Conservation (phyloP, 1,140 invertebrate species). For the Asobara japonica region DNA sequence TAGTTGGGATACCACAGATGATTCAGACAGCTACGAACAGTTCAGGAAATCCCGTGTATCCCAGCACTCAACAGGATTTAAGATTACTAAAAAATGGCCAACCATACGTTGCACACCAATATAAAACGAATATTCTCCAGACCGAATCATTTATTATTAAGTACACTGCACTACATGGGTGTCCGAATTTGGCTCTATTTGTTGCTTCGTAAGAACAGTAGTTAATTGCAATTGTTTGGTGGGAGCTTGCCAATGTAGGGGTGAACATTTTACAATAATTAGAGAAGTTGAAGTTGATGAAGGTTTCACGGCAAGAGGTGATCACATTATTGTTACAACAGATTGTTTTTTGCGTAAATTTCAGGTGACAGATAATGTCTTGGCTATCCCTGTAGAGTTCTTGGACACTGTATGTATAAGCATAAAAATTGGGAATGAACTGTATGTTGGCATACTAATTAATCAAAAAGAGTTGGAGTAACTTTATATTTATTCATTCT, state of each 20-base stretch:
- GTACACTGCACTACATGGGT: not conserved
- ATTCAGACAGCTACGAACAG: not conserved
- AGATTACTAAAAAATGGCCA: constrained; percentile 34
- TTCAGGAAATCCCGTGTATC: not conserved
- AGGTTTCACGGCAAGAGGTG: not conserved
- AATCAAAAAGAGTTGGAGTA: not conserved
- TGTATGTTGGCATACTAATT: not conserved
- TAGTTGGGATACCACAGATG: not conserved
- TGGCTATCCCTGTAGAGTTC: not conserved
- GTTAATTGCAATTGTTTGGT: not conserved
- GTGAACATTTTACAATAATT: not conserved
- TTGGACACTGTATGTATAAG: not conserved
- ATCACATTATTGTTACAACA: not conserved
- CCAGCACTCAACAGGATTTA: constrained; percentile 8
- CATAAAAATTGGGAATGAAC: not conserved
- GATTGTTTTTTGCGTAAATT: not conserved
- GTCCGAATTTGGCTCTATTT: not conserved
- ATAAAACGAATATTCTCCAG: not conserved
- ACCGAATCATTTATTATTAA: not conserved
- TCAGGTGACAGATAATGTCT: not conserved
- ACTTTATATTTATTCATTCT: not conserved
- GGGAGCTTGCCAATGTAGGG: not conserved
- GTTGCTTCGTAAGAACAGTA: not conserved
- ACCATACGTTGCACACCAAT: constrained; percentile 28
- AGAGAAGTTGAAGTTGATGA: not conserved